These are phyloP conservation scores for Arenaria interpres DNA, from an alignment of 2,113 vertebrate genomes.

Conservation along the genomic window DNA sequence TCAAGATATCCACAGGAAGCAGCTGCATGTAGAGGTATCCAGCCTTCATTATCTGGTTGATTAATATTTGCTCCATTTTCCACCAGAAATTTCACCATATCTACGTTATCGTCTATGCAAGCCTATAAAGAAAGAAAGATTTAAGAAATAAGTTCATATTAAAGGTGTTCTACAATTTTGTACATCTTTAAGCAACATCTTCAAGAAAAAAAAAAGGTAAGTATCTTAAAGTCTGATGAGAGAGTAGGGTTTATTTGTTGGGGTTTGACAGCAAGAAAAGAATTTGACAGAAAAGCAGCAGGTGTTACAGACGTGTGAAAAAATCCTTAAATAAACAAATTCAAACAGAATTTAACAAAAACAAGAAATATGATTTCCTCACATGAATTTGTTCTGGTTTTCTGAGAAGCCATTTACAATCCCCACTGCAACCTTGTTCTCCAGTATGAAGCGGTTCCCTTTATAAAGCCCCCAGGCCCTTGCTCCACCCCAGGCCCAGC, in stretches of 20 bases:
- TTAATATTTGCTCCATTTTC: conserved; percentile 97
- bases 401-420: background rate
- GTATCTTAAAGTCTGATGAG: background rate
- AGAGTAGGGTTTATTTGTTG: background rate
- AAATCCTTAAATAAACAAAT: background rate
- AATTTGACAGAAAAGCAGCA: background rate
- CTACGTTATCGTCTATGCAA: conserved; percentile 98
- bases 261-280: background rate
- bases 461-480: background rate
- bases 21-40: conserved; percentile 98
- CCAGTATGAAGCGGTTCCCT: background rate
- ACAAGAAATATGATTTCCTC: background rate
- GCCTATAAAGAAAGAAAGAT: conserved; percentile 83
- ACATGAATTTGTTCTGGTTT: background rate
- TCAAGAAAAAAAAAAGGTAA: background rate
- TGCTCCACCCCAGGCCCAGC: background rate
- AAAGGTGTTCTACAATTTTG: background rate
- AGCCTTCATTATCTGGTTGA: conserved; percentile 99
- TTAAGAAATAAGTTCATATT: conserved; percentile 53
- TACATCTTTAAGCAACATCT: background rate
- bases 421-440: background rate
- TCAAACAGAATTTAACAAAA: background rate
- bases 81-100: conserved; percentile 99
- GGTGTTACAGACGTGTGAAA: background rate
- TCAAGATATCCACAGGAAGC: conserved; percentile 98